Percentiles rank a stretch among this genome's conserved stretches.
These are phyloP conservation scores for Desoria tigrina DNA, from an alignment of 2,888 invertebrate genomes.

Conservation along the genomic window DNA sequence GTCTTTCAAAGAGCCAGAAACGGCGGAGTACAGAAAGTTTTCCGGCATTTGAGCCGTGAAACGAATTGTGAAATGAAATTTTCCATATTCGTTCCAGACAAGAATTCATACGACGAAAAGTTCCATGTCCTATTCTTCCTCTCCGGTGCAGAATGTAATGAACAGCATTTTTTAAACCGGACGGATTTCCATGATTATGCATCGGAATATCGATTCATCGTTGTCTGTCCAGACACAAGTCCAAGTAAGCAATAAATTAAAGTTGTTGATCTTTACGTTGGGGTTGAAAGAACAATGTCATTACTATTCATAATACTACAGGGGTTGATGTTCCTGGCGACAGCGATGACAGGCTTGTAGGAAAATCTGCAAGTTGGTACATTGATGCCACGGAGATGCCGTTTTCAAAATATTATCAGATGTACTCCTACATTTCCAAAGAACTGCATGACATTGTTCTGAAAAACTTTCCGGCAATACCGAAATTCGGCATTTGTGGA, in stretches of 20 bases:
- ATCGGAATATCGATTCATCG: constrained; percentile 76
- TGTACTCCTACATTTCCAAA: constrained; percentile 88
- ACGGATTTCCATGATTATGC: constrained; percentile 90
- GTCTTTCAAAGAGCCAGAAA: constrained; percentile 29
- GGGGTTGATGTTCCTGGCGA: constrained; percentile 70
- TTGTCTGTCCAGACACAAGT: constrained; percentile 94
- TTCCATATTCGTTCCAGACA: constrained; percentile 83
- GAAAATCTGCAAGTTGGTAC: constrained; percentile 93
- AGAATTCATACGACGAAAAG: constrained; percentile 64
- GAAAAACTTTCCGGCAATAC: constrained; percentile 68
- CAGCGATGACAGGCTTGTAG: constrained; percentile 72
- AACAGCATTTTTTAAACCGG: constrained; percentile 93
- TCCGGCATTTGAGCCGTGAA: constrained; percentile 61
- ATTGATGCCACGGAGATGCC: constrained; percentile 84
- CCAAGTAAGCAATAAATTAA: constrained; percentile 65
- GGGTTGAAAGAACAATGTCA: not conserved
- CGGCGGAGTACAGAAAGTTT: constrained; percentile 34
- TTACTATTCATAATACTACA: constrained; percentile 17
- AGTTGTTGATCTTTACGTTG: not conserved
- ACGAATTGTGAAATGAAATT: constrained; percentile 90
- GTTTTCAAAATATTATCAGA: constrained; percentile 88
- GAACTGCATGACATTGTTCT: constrained; percentile 77
- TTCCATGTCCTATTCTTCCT: constrained; percentile 86
- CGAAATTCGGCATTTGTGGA: constrained; percentile 36
- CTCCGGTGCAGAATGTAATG: constrained; percentile 89